Evolutionary conservation across 2,888 invertebrate genomes (phyloP).

Genomic region (Eumacrocentrus americanus): DNA sequence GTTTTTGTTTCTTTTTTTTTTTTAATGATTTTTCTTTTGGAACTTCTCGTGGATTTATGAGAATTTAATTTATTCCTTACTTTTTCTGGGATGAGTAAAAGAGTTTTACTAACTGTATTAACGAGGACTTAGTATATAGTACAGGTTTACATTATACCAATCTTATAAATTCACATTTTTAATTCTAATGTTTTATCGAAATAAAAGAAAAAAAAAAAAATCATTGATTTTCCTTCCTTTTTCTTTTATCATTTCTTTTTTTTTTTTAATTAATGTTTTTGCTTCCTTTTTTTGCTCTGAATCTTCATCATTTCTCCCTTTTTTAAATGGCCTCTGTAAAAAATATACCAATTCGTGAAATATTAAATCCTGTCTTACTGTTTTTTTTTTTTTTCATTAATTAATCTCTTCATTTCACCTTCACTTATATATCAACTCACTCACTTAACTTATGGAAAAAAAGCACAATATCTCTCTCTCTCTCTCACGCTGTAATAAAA

Average conservation of each 20-base stretch:
- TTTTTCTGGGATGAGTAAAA: not conserved
- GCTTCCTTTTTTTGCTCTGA: not conserved
- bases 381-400: constrained; percentile 5
- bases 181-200: too few species aligned
- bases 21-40: not conserved
- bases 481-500: too few species aligned
- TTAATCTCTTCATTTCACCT: not conserved
- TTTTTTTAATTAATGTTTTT: not conserved
- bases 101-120: not conserved
- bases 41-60: too few species aligned
- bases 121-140: constrained; percentile 5
- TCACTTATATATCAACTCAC: not conserved
- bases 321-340: constrained; percentile 5
- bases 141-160: constrained; percentile 4
- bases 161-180: not conserved
- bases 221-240: too few species aligned
- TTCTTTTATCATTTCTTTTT: not conserved
- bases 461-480: too few species aligned
- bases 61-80: not conserved
- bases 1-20: not conserved
- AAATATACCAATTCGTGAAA: constrained; percentile 9
- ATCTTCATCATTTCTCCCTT: not conserved
- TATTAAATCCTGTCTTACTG: too few species aligned
- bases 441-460: not conserved
- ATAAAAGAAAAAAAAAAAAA: too few species aligned